Evolutionary conservation across 1,140 invertebrate genomes (phyloP).

Genomic region (Halictus rubicundus): DNA sequence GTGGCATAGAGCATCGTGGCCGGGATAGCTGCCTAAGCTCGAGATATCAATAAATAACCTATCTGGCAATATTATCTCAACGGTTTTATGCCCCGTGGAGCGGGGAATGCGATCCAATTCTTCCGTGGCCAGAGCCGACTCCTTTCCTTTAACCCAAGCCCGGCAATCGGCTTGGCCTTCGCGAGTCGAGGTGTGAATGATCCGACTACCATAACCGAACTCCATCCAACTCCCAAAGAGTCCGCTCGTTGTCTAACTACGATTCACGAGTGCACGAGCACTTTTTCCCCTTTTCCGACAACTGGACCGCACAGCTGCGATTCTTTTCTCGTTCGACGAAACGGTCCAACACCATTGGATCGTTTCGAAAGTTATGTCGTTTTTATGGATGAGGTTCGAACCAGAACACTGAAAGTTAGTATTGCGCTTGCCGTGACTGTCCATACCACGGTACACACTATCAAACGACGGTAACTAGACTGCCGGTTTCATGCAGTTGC

Average conservation of each 20-base stretch:
- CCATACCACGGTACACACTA: no score
- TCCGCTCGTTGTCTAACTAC: constrained; percentile 9
- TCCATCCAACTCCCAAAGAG: constrained; percentile 60
- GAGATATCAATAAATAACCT: constrained; percentile 76
- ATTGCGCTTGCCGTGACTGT: no score
- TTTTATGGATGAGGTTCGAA: no score
- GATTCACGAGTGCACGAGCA: not conserved
- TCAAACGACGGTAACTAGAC: no score
- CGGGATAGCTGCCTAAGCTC: constrained; percentile 50
- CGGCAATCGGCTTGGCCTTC: constrained; percentile 49
- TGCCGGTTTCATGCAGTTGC: no score
- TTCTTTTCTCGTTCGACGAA: no score
- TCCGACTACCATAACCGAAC: constrained; percentile 70
- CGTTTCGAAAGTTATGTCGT: no score
- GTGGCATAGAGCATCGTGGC: constrained; percentile 54
- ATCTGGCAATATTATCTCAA: constrained; percentile 76
- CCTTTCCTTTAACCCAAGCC: constrained; percentile 44
- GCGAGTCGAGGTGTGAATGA: constrained; percentile 70
- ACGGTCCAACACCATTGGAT: no score
- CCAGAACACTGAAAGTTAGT: no score
- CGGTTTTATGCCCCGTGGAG: constrained; percentile 66
- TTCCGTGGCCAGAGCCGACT: constrained; percentile 54
- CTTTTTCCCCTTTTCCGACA: no score
- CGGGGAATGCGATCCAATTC: constrained; percentile 73
- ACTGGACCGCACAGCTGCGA: no score